phyloP scores from a whole-genome alignment of 2,113 vertebrate species.

The Heptranchias perlo region DNA sequence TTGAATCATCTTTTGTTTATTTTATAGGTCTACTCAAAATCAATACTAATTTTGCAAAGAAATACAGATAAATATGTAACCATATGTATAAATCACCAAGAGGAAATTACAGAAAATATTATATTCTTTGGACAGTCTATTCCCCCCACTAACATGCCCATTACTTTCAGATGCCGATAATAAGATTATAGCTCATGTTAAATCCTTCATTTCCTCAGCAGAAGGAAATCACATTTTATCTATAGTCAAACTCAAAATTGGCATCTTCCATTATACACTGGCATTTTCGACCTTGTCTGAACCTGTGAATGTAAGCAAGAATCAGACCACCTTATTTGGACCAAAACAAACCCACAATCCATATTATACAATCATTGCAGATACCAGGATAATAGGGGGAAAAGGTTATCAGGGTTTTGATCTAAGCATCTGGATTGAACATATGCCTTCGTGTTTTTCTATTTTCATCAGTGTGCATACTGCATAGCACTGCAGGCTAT shows the following conservation, averaged over 20 bases:
- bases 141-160: background rate
- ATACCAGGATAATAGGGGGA: background rate
- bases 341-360: background rate
- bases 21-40: background rate
- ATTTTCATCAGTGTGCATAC: background rate
- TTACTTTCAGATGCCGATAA: background rate
- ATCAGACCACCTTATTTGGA: background rate
- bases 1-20: background rate
- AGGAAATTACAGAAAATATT: constrained; percentile 2
- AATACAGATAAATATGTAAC: constrained; percentile 1
- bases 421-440: background rate
- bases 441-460: background rate
- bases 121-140: background rate
- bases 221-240: constrained; percentile 15
- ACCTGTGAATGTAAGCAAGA: background rate
- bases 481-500: background rate
- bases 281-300: background rate
- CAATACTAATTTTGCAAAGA: constrained; percentile 26
- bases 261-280: background rate
- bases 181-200: background rate
- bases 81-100: background rate
- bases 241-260: background rate
- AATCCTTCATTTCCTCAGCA: background rate
- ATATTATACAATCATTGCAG: background rate
- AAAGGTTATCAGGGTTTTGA: background rate